Percentiles rank a stretch among this genome's conserved stretches.
These are phyloP conservation scores for Pissodes strobi DNA, from an alignment of 1,140 invertebrate genomes.

Conservation along the genomic window DNA sequence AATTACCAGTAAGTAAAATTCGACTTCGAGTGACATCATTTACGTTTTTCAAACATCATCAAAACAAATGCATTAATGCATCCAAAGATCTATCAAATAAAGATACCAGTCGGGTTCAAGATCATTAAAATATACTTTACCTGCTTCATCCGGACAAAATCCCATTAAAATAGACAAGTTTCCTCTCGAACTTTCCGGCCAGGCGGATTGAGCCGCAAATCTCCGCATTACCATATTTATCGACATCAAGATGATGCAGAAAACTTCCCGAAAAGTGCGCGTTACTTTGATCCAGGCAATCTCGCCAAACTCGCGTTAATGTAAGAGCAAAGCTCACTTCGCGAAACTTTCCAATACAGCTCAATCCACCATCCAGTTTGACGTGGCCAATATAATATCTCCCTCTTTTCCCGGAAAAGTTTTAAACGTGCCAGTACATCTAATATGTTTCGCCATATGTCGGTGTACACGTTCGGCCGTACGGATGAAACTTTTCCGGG, in stretches of 20 bases:
- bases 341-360: slow-evolving; percentile 44
- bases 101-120: too few species aligned
- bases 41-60: too few species aligned
- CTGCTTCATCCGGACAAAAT: slow-evolving; percentile 10
- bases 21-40: too few species aligned
- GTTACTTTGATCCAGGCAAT: slow-evolving; percentile 43
- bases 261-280: slow-evolving; percentile 35
- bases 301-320: slow-evolving; percentile 46
- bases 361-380: slow-evolving; percentile 41
- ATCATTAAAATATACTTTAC: too few species aligned
- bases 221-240: slow-evolving; percentile 49
- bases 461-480: slow-evolving; percentile 3
- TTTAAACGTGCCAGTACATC: slow-evolving; percentile 40
- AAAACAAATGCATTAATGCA: too few species aligned
- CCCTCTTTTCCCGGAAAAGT: slow-evolving; percentile 28
- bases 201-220: slow-evolving; percentile 25
- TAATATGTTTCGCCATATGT: slow-evolving; percentile 41
- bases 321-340: slow-evolving; percentile 39
- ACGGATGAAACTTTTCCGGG: neutral
- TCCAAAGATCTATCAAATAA: too few species aligned
- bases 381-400: slow-evolving; percentile 41
- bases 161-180: slow-evolving; percentile 34
- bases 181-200: slow-evolving; percentile 4
- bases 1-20: too few species aligned
- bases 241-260: slow-evolving; percentile 37